Base-by-base conservation (phyloP, 2,113 vertebrate species). In the Neodontobutis hainanensis region DNA sequence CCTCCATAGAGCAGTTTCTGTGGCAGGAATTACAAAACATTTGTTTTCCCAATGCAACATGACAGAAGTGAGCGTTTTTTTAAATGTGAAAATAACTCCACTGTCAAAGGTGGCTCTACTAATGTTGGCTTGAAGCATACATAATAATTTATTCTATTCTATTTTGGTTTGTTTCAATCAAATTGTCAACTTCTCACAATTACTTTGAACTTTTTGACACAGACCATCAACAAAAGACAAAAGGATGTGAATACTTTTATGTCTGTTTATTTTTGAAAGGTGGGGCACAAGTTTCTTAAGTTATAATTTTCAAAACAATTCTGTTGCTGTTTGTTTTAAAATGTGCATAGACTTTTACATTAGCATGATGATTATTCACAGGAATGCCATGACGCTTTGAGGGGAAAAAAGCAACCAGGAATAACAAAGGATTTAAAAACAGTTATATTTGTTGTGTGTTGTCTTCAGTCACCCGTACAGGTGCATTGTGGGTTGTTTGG, bases 361-460 rank as follows among this genome's bases (percentile, higher is more conserved):
- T 78, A 47, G 60, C 65, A 60, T 77, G 77, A 52, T 78, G 71
- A 77, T 72, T 76, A 61, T 62, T 35, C 76, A 46, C 42, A 61
- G 63, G 69, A 61, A n/a, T 70, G 67, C 67, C 73, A 50, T 49
- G 43, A 57, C 27, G 4, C 66, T 40, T 27, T n/a, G 49, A n/a
- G n/a, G n/a, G 47, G 47, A 57, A 62, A 53, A 52, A 55, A 32
- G 12, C 4, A 8, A 12, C 60, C 9, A 67, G 15, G 53, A 65
- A 65, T 34, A 12, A n/a, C 9, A 19, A 63, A 50, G 73, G 14
- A 65, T 74, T 68, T 49, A 38, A 79, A 67, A 81, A 76, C 36
- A 4, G 43, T 15, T 44, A 2, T 14, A 40, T 57, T 65, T 70
- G 47, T 11, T 65, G 56, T 67, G 42, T 45, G 38, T 52, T 60